Percentiles rank a stretch among this genome's conserved stretches.
phyloP scores from a whole-genome alignment of 1,140 invertebrate genomes.

The Caerostris extrusa region DNA sequence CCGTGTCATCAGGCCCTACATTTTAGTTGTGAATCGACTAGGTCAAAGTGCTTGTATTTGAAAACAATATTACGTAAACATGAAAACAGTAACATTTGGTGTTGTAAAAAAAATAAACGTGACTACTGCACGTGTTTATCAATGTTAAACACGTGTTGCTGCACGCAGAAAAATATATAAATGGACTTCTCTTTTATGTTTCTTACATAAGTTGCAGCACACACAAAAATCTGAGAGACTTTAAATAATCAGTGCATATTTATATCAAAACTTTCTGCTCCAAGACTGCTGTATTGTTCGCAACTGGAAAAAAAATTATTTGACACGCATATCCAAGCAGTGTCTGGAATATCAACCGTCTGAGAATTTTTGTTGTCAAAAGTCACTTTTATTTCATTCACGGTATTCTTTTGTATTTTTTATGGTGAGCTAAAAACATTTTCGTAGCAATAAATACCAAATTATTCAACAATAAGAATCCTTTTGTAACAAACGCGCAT shows the following conservation, averaged over 20 bases:
- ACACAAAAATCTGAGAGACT: too few relatives aligned
- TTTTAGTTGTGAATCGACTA: too few relatives aligned
- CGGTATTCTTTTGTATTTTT: background rate
- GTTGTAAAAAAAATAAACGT: too few relatives aligned
- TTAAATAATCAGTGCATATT: background rate
- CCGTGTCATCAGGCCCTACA: too few relatives aligned
- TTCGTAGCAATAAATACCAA: background rate
- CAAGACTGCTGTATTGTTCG: background rate
- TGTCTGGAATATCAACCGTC: background rate
- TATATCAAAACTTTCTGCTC: background rate
- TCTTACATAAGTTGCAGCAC: too few relatives aligned
- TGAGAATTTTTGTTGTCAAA: background rate
- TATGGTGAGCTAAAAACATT: background rate
- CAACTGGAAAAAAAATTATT: background rate
- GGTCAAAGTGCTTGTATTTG: too few relatives aligned
- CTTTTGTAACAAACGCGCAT: background rate
- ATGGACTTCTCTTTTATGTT: too few relatives aligned
- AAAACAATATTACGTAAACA: too few relatives aligned
- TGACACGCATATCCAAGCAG: background rate
- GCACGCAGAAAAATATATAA: too few relatives aligned
- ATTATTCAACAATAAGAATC: background rate
- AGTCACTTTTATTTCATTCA: background rate
- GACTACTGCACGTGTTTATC: too few relatives aligned
- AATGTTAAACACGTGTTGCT: too few relatives aligned
- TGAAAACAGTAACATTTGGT: too few relatives aligned